Conservation (phyloP, 2,113 vertebrate species). For the Corythaixoides concolor region DNA sequence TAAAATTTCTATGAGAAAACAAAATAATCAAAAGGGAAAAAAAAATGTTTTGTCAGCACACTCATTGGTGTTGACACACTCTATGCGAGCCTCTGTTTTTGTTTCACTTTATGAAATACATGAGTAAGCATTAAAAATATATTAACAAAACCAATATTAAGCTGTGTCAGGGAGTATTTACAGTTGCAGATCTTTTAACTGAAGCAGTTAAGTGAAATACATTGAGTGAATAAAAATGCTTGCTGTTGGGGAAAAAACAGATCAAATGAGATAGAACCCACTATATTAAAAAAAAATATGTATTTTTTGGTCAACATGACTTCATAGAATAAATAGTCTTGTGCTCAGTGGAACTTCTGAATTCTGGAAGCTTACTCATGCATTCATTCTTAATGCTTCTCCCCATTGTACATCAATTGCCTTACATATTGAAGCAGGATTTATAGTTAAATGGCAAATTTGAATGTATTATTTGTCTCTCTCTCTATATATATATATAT, state of each 20-base stretch:
- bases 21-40: not conserved
- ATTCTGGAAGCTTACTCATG: not conserved
- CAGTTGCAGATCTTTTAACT: not conserved
- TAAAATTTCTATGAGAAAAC: not conserved
- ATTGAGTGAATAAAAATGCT: not conserved
- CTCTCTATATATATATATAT: not conserved
- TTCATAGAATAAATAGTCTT: not conserved
- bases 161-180: not conserved
- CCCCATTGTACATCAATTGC: not conserved
- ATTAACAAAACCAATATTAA: not conserved
- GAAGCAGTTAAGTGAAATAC: not conserved
- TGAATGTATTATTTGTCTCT: not conserved
- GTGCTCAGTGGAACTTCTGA: not conserved
- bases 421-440: not conserved
- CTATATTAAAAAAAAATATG: not conserved
- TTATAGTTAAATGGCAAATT: not conserved
- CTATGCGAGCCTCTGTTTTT: not conserved
- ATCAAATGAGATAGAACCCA: not conserved
- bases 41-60: not conserved
- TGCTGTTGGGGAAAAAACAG: not conserved
- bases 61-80: not conserved
- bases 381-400: not conserved
- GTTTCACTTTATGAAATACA: not conserved
- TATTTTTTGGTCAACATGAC: not conserved
- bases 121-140: not conserved